phyloP scores from a whole-genome alignment of 2,797 vertebrate genomes.

The Scyliorhinus canicula region DNA sequence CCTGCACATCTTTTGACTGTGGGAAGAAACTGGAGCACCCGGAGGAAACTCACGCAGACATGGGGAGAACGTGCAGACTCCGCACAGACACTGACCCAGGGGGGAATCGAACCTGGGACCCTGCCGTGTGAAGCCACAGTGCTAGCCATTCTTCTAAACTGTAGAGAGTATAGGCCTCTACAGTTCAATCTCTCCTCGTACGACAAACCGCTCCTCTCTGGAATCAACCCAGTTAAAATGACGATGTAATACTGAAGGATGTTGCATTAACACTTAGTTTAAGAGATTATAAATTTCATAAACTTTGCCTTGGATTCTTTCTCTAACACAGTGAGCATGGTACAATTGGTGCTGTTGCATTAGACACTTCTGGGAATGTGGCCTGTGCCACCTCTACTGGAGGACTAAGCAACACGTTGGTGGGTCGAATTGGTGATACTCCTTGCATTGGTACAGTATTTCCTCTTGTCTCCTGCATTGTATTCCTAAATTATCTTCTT shows the following conservation, averaged over 20 bases:
- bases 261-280: not conserved
- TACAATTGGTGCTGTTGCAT: constrained; percentile 74
- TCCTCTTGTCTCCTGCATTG: not conserved
- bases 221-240: too few relatives aligned
- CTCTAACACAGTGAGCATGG: constrained; percentile 58
- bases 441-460: constrained; percentile 71
- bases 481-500: not conserved
- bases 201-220: too few relatives aligned
- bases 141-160: too few relatives aligned
- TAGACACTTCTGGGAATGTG: constrained; percentile 67
- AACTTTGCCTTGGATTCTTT: not conserved
- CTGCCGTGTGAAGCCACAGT: too few relatives aligned
- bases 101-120: too few relatives aligned
- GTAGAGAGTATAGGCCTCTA: too few relatives aligned
- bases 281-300: not conserved
- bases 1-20: too few relatives aligned
- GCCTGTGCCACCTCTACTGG: constrained; percentile 77
- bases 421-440: constrained; percentile 78
- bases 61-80: too few relatives aligned
- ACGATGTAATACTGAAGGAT: not conserved
- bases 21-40: too few relatives aligned
- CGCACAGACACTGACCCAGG: too few relatives aligned
- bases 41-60: too few relatives aligned
- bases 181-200: too few relatives aligned
- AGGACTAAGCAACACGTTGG: constrained; percentile 74